These are phyloP conservation scores for Coptodon rendalli DNA, from an alignment of 2,113 vertebrate species.

Conservation along the genomic window DNA sequence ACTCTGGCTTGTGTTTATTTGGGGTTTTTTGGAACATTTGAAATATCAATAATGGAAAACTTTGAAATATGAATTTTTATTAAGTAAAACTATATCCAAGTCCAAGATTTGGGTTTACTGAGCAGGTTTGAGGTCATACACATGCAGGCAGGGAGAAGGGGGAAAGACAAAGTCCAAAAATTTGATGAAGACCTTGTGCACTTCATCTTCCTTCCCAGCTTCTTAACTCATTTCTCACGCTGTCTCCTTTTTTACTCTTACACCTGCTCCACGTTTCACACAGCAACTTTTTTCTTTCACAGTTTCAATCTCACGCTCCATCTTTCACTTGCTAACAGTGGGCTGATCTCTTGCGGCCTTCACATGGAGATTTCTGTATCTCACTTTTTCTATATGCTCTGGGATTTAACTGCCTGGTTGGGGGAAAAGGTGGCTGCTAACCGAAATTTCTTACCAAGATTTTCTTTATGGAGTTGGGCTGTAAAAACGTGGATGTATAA, in stretches of 20 bases:
- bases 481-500: background rate
- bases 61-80: background rate
- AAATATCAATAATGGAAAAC: background rate
- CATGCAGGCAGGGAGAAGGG: background rate
- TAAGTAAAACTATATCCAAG: background rate
- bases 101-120: background rate
- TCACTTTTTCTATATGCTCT: background rate
- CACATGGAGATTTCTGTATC: background rate
- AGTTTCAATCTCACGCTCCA: slow-evolving; percentile 3
- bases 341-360: slow-evolving; percentile 7
- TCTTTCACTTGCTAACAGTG: slow-evolving; percentile 10
- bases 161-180: background rate
- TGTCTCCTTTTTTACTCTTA: slow-evolving; percentile 15
- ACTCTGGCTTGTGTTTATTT: background rate
- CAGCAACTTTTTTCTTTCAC: slow-evolving; percentile 8
- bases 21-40: background rate
- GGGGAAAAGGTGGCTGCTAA: background rate
- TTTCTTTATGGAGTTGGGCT: background rate
- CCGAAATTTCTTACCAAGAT: background rate
- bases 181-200: background rate
- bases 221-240: background rate
- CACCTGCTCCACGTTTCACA: slow-evolving; percentile 51
- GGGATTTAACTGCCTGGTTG: background rate
- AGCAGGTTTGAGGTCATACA: background rate
- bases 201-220: slow-evolving; percentile 12